Percentiles rank a stretch among this genome's conserved stretches.
phyloP scores from a whole-genome alignment of 1,140 invertebrate species.

The Artemia franciscana region DNA sequence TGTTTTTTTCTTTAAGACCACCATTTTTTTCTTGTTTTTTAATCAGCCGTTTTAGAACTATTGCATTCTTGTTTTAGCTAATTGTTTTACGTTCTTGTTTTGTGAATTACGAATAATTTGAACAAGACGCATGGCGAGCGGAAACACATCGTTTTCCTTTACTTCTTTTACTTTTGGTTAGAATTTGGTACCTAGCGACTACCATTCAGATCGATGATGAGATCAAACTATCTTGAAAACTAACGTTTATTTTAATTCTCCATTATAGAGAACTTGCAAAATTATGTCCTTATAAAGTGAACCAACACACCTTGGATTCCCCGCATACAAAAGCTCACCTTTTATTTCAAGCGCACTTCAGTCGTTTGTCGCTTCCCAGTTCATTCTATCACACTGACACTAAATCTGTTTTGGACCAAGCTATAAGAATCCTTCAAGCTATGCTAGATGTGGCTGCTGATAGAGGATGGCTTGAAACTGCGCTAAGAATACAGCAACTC shows the following conservation, averaged over 20 bases:
- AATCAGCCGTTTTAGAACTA: too few species aligned
- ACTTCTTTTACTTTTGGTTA: too few species aligned
- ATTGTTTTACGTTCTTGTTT: too few species aligned
- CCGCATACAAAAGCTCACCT: conserved; percentile 83
- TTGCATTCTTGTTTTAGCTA: too few species aligned
- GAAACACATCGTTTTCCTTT: too few species aligned
- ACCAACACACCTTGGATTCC: conserved; percentile 49
- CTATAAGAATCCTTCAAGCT: conserved; percentile 82
- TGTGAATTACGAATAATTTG: too few species aligned
- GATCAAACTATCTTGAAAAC: conserved; percentile 1
- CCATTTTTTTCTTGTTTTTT: too few species aligned
- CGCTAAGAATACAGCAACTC: conserved; percentile 43
- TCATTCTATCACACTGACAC: conserved; percentile 88
- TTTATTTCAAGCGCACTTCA: conserved; percentile 80
- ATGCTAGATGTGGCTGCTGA: conserved; percentile 85
- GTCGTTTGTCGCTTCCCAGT: conserved; percentile 49
- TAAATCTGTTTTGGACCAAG: conserved; percentile 88
- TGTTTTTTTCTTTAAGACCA: too few species aligned
- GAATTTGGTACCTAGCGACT: too few species aligned
- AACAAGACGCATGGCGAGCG: too few species aligned
- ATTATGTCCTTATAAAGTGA: conserved; percentile 44
- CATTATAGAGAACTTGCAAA: conserved; percentile 49
- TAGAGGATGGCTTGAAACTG: conserved; percentile 59
- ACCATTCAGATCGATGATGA: too few species aligned
- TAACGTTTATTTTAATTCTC: conserved; percentile 11